Evolutionary conservation across 1,140 invertebrate species (phyloP).

Genomic region (Euwallacea similis): DNA sequence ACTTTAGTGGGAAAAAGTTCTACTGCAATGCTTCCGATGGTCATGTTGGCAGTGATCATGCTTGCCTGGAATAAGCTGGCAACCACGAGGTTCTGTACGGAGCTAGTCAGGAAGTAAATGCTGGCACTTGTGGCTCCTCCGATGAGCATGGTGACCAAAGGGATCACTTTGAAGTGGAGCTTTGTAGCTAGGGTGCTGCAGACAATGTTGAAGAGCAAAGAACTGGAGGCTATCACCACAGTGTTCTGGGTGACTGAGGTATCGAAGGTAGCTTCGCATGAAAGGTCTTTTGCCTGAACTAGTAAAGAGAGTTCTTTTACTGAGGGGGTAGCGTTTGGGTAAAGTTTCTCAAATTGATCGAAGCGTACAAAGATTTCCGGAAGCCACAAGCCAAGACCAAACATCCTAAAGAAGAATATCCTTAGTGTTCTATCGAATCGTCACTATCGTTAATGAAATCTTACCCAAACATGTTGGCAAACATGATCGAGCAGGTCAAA

Average conservation of each 20-base stretch:
- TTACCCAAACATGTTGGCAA: constrained; percentile 71
- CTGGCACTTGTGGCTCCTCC: constrained; percentile 55
- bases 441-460: constrained; percentile 39
- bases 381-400: constrained; percentile 71
- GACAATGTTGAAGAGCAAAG: constrained; percentile 55
- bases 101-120: constrained; percentile 58
- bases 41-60: constrained; percentile 61
- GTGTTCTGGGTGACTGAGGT: constrained; percentile 56
- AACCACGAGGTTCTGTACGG: constrained; percentile 57
- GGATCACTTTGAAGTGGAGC: constrained; percentile 45
- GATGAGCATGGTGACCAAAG: constrained; percentile 56
- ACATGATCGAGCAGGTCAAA: constrained; percentile 62
- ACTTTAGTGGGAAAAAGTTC: constrained; percentile 61
- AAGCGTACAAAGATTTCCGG: constrained; percentile 68
- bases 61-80: constrained; percentile 60
- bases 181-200: constrained; percentile 53
- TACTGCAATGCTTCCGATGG: constrained; percentile 59
- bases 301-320: constrained; percentile 56
- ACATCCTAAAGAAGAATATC: constrained; percentile 59
- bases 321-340: constrained; percentile 56
- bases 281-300: constrained; percentile 28
- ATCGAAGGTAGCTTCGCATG: constrained; percentile 49
- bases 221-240: constrained; percentile 55
- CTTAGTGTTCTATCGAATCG: constrained; percentile 1
- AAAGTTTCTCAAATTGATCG: constrained; percentile 54